A percentile compares a stretch with the other conserved stretches of the same genome.
These are phyloP conservation scores for Burhinus oedicnemus DNA, from an alignment of 2,113 vertebrate genomes.

Conservation along the genomic window DNA sequence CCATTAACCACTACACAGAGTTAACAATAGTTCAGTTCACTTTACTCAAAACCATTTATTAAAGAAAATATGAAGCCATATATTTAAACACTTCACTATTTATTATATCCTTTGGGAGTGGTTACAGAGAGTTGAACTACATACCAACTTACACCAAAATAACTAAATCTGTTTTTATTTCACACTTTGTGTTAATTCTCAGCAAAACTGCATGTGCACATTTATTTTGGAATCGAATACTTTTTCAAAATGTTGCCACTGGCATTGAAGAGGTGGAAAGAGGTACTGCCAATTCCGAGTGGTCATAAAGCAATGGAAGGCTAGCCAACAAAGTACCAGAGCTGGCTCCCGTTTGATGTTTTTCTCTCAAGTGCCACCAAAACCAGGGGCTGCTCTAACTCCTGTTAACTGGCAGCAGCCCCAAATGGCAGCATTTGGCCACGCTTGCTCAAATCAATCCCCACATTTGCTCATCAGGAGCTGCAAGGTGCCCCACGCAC, in stretches of 20 bases:
- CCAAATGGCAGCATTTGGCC: background rate
- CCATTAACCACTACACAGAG: background rate
- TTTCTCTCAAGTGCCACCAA: background rate
- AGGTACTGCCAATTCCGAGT: background rate
- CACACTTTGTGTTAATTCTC: background rate
- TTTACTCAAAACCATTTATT: conserved; percentile 9
- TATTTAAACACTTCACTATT: conserved; percentile 1
- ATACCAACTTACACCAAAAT: conserved; percentile 2
- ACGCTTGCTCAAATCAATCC: background rate
- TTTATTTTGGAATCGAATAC: background rate
- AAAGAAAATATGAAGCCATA: conserved; percentile 20
- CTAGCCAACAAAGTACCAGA: background rate
- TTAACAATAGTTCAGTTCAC: background rate
- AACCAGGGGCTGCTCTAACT: background rate
- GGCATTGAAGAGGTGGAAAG: background rate
- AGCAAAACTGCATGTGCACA: background rate
- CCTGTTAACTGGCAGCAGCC: background rate
- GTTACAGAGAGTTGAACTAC: background rate
- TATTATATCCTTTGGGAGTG: conserved; percentile 26
- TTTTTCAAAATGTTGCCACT: background rate
- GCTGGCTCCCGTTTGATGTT: background rate
- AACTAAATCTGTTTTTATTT: conserved; percentile 30
- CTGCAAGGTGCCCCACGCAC: background rate
- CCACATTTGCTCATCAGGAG: background rate
- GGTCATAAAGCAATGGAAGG: background rate